phyloP scores from a whole-genome alignment of 2,113 vertebrate genomes.

The Micronycteris hirsuta region DNA sequence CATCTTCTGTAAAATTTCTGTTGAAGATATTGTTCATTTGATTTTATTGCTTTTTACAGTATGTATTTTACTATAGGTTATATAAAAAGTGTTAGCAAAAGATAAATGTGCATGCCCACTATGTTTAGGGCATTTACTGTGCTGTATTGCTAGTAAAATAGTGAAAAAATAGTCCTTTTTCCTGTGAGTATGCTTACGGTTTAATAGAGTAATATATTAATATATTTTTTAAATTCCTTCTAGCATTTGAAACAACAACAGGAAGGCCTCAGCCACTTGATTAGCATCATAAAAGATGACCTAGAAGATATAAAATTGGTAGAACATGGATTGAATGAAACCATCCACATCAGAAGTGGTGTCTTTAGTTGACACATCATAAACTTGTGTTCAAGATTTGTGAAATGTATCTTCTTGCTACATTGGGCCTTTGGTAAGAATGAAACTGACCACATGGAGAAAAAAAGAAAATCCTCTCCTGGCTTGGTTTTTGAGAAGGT shows the following conservation, averaged over 20 bases:
- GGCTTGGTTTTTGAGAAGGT: constrained; percentile 17
- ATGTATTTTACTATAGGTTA: not conserved
- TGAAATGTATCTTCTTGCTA: not conserved
- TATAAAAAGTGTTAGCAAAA: not conserved
- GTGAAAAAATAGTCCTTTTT: not conserved
- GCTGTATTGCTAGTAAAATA: not conserved
- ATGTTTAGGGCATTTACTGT: not conserved
- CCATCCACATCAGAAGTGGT: constrained; percentile 89
- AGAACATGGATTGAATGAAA: constrained; percentile 93
- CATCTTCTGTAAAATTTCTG: not conserved
- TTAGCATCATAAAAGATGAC: constrained; percentile 96
- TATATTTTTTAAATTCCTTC: constrained; percentile 29
- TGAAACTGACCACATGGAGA: constrained; percentile 64
- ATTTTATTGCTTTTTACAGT: not conserved
- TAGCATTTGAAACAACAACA: constrained; percentile 98
- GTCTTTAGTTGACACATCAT: constrained; percentile 87
- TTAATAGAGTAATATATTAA: not conserved
- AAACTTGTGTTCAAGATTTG: not conserved
- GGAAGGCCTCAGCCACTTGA: constrained; percentile 95
- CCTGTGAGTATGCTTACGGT: not conserved
- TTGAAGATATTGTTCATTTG: not conserved
- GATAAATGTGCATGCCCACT: not conserved
- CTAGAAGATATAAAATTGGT: constrained; percentile 96
- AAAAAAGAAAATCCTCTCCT: constrained; percentile 29
- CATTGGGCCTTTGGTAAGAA: constrained; percentile 62